Percentiles rank a stretch among this genome's conserved stretches.
Evolutionary conservation across 2,113 vertebrate species (phyloP).

Genomic region (Myrmecobius fasciatus): DNA sequence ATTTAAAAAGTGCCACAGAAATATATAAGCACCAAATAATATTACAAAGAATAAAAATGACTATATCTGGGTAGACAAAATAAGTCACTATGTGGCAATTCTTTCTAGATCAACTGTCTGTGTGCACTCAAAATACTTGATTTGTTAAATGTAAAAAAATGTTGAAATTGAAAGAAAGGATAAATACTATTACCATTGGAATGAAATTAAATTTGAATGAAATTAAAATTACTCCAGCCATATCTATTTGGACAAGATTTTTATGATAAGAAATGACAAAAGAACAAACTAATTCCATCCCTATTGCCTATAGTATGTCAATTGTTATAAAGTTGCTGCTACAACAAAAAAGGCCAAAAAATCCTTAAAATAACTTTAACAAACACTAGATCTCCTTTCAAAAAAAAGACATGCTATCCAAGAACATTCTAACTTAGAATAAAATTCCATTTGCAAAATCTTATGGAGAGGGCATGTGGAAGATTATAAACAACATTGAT

Average conservation of each 20-base stretch:
- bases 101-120: background rate
- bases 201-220: too few species aligned
- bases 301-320: background rate
- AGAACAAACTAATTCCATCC: background rate
- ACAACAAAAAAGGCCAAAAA: background rate
- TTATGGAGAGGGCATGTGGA: background rate
- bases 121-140: background rate
- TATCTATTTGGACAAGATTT: background rate
- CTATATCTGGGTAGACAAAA: background rate
- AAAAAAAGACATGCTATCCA: background rate
- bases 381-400: background rate
- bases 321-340: background rate
- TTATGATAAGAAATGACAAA: background rate
- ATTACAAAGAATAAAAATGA: background rate
- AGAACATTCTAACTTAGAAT: background rate
- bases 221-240: background rate
- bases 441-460: background rate
- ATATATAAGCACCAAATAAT: background rate
- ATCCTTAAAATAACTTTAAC: background rate
- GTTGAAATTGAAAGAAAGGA: background rate
- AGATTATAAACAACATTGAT: background rate
- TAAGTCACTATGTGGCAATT: background rate
- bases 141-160: background rate
- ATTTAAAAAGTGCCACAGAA: background rate
- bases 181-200: too few species aligned